Percentiles rank a stretch among this genome's conserved stretches.
These are phyloP conservation scores for Callopanchax toddi DNA, from an alignment of 2,113 vertebrate genomes.

Conservation along the genomic window DNA sequence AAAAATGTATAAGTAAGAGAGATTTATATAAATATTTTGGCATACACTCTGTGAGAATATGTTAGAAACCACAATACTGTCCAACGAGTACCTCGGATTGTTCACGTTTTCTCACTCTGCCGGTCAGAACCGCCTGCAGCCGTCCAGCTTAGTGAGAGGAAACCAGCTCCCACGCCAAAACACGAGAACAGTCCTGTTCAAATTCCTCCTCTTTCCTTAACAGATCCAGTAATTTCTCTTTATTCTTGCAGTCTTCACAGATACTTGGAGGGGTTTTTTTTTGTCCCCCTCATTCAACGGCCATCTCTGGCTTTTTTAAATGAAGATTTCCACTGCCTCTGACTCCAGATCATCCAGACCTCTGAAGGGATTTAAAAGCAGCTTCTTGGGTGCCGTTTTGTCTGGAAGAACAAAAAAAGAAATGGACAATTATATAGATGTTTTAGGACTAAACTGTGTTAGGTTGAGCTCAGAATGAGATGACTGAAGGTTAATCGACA, in stretches of 20 bases:
- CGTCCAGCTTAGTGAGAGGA: conserved; percentile 49
- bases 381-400: conserved; percentile 57
- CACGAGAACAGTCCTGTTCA: conserved; percentile 45
- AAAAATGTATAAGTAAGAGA: conserved; percentile 41
- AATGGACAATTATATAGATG: conserved; percentile 6
- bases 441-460: conserved; percentile 15
- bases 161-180: conserved; percentile 64
- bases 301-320: conserved; percentile 58
- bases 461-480: conserved; percentile 33
- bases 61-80: conserved; percentile 74
- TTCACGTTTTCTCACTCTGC: conserved; percentile 40
- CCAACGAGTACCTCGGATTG: conserved; percentile 70
- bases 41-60: conserved; percentile 62
- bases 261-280: conserved; percentile 24
- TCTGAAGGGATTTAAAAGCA: conserved; percentile 66
- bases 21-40: conserved; percentile 71
- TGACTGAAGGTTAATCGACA: too few species aligned
- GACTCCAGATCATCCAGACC: conserved; percentile 75
- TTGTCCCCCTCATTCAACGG: conserved; percentile 24
- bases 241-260: conserved; percentile 56
- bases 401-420: conserved; percentile 44
- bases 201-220: conserved; percentile 25
- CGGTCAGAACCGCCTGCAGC: conserved; percentile 60
- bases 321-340: conserved; percentile 81
- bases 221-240: conserved; percentile 51